These are phyloP conservation scores for Anthoscopus minutus DNA, from an alignment of 2,113 vertebrate genomes.

Conservation along the genomic window DNA sequence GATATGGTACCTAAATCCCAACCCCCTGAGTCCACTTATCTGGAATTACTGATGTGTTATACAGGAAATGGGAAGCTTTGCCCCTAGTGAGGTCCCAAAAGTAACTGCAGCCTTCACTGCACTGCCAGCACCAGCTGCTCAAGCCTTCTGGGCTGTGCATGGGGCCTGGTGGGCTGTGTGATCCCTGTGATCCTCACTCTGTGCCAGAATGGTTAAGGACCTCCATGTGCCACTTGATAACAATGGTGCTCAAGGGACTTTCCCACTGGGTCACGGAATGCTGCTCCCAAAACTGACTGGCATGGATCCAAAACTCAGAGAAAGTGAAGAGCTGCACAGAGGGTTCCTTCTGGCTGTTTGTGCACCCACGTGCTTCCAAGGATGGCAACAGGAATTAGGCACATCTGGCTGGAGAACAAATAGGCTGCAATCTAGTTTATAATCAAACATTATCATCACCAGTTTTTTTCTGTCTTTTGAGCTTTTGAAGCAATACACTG, in stretches of 20 bases:
- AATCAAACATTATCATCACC: neutral
- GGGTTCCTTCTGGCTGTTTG: neutral
- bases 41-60: neutral
- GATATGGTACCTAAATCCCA: accelerated
- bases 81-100: neutral
- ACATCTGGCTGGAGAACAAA: neutral
- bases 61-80: neutral
- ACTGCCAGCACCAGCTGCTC: neutral
- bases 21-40: neutral
- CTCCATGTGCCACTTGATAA: accelerated
- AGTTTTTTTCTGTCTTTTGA: neutral
- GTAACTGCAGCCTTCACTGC: neutral
- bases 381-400: neutral
- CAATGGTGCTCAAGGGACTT: neutral
- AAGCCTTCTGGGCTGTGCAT: neutral
- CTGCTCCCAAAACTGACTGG: neutral
- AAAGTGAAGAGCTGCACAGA: neutral
- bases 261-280: neutral
- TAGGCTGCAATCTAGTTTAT: neutral
- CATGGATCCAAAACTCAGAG: neutral
- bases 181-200: neutral
- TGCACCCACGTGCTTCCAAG: neutral
- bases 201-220: neutral
- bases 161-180: neutral
- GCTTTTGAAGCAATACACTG: neutral